Percentiles rank a stretch among this genome's conserved stretches.
These are phyloP conservation scores for Trinorchestia longiramus DNA, from an alignment of 1,140 invertebrate species.

Conservation along the genomic window DNA sequence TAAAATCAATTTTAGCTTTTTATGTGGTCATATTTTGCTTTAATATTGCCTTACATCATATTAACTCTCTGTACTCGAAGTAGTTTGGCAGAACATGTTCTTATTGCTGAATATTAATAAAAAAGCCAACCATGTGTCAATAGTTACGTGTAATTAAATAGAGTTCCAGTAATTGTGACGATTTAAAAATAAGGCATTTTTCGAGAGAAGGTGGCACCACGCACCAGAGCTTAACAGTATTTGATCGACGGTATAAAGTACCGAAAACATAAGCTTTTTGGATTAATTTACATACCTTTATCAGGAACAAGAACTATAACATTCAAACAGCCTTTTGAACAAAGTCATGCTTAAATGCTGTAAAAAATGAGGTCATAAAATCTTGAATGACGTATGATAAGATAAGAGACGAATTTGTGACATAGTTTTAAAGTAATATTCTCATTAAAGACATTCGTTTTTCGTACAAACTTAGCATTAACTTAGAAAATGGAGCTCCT, in stretches of 20 bases:
- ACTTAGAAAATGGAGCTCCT: neutral
- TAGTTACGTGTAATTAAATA: too few species aligned
- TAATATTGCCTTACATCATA: too few species aligned
- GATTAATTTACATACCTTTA: neutral
- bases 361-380: neutral
- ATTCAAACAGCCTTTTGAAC: neutral
- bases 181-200: too few species aligned
- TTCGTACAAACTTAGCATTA: neutral
- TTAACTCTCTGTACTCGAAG: too few species aligned
- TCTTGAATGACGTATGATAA: neutral
- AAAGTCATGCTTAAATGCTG: neutral
- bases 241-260: neutral
- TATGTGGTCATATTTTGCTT: too few species aligned
- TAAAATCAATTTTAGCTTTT: too few species aligned
- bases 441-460: neutral
- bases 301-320: neutral
- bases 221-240: neutral
- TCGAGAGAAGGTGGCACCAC: too few species aligned
- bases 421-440: neutral
- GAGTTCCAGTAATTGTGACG: too few species aligned
- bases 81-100: too few species aligned
- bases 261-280: neutral
- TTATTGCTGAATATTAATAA: too few species aligned
- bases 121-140: too few species aligned
- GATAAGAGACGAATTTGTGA: neutral